These are phyloP conservation scores for Drosophila nannoptera DNA, from an alignment of 1,140 invertebrate species.

Conservation along the genomic window DNA sequence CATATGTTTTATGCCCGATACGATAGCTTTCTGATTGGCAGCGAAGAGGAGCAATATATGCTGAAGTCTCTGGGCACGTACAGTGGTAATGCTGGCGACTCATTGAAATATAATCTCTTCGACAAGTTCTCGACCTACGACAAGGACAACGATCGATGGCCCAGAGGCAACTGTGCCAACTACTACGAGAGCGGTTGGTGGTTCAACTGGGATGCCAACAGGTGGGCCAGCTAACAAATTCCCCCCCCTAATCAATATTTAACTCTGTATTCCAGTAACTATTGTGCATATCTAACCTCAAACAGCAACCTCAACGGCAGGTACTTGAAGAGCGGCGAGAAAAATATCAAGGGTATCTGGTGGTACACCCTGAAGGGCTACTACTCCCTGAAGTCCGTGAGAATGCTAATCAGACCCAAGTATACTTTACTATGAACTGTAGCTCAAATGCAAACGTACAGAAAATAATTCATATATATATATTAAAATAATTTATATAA, in stretches of 20 bases:
- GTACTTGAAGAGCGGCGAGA: conserved; percentile 15
- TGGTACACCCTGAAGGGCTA: conserved; percentile 30
- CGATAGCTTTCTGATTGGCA: conserved; percentile 82
- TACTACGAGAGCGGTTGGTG: conserved; percentile 84
- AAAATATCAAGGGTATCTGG: conserved; percentile 24
- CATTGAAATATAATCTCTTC: conserved; percentile 84
- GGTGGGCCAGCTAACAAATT: conserved; percentile 11
- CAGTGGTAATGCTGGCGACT: conserved; percentile 84
- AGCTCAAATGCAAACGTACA: neutral
- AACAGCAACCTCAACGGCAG: conserved; percentile 50
- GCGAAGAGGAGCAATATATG: conserved; percentile 83
- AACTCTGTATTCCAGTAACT: neutral
- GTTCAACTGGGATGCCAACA: conserved; percentile 80
- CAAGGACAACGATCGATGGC: conserved; percentile 83
- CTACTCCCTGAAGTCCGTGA: conserved; percentile 16
- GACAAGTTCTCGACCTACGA: conserved; percentile 86
- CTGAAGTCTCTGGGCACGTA: conserved; percentile 83
- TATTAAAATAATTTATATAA: neutral
- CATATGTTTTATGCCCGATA: conserved; percentile 82
- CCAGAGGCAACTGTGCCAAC: conserved; percentile 83
- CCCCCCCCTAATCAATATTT: neutral
- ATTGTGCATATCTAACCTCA: neutral
- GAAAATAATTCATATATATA: neutral
- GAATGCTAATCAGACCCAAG: conserved; percentile 31
- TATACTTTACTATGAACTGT: conserved; percentile 14